These are phyloP conservation scores for Phalera bucephala DNA, from an alignment of 2,888 invertebrate genomes.

Conservation along the genomic window DNA sequence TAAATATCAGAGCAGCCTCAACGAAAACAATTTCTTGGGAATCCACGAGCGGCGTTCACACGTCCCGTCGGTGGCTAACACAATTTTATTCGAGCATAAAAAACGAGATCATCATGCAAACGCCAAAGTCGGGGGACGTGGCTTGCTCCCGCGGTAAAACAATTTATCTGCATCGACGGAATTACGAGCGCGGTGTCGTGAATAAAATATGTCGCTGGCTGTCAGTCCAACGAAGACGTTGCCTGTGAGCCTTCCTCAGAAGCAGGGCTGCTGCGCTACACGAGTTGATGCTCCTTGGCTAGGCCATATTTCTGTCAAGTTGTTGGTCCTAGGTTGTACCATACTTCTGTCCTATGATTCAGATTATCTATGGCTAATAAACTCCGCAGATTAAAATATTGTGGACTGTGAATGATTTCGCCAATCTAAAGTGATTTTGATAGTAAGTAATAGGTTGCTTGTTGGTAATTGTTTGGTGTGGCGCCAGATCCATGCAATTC, in stretches of 20 bases:
- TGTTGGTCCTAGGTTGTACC: too few species aligned
- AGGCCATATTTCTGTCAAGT: too few species aligned
- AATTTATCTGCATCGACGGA: constrained; percentile 83
- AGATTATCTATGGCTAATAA: too few species aligned
- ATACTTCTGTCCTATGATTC: too few species aligned
- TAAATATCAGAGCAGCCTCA: constrained; percentile 77
- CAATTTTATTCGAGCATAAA: constrained; percentile 82
- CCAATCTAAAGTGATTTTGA: too few species aligned
- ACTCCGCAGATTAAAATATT: too few species aligned
- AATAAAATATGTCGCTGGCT: constrained; percentile 82
- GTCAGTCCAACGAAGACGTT: constrained; percentile 71
- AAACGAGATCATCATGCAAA: constrained; percentile 82
- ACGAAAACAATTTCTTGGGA: constrained; percentile 74
- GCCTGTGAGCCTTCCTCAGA: constrained; percentile 37
- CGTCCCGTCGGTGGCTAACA: constrained; percentile 73
- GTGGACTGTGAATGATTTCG: too few species aligned
- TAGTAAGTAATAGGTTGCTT: too few species aligned
- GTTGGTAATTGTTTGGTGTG: too few species aligned
- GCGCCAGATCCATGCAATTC: too few species aligned
- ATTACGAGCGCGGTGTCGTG: constrained; percentile 77
- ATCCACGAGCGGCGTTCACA: constrained; percentile 64
- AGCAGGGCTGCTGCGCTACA: constrained; percentile 43
- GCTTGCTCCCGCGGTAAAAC: constrained; percentile 77
- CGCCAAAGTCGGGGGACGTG: constrained; percentile 78
- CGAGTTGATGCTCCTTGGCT: too few species aligned